phyloP scores from a whole-genome alignment of 2,888 invertebrate genomes.

The Prionchulus punctatus region DNA sequence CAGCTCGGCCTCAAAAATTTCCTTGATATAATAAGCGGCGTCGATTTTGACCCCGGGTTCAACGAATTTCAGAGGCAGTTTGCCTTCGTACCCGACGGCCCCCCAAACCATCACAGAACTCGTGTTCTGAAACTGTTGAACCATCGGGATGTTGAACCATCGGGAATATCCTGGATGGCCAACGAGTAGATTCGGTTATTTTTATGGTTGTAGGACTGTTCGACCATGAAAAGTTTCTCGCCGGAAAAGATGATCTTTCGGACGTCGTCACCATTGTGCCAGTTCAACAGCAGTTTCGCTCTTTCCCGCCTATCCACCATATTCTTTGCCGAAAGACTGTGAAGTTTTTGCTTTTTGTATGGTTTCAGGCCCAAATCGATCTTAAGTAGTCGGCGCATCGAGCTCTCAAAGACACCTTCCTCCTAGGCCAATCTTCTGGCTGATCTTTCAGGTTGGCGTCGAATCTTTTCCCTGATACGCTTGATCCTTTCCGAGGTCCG shows the following conservation, averaged over 20 bases:
- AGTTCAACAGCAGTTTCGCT: neutral
- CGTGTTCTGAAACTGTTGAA: neutral
- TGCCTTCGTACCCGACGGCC: neutral
- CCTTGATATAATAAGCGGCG: neutral
- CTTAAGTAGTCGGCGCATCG: neutral
- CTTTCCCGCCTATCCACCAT: neutral
- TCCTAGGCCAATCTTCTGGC: neutral
- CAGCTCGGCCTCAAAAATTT: neutral
- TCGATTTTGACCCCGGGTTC: neutral
- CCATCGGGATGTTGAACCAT: neutral
- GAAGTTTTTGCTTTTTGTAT: neutral
- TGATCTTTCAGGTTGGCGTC: neutral
- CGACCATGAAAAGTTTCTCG: neutral
- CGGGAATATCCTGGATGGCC: slow-evolving; percentile 1
- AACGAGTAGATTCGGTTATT: neutral
- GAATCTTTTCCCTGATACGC: neutral
- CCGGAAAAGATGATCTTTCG: neutral
- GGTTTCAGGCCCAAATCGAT: neutral
- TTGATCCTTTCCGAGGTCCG: neutral
- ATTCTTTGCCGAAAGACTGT: neutral
- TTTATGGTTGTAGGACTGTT: neutral
- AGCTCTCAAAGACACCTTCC: neutral
- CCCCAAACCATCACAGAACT: slow-evolving; percentile 3
- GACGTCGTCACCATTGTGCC: neutral
- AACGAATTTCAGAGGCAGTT: neutral